Evolutionary conservation across 2,113 vertebrate genomes (phyloP), one percentile per base, ranked within the genome.

Genomic region (Saccopteryx leptura): DNA sequence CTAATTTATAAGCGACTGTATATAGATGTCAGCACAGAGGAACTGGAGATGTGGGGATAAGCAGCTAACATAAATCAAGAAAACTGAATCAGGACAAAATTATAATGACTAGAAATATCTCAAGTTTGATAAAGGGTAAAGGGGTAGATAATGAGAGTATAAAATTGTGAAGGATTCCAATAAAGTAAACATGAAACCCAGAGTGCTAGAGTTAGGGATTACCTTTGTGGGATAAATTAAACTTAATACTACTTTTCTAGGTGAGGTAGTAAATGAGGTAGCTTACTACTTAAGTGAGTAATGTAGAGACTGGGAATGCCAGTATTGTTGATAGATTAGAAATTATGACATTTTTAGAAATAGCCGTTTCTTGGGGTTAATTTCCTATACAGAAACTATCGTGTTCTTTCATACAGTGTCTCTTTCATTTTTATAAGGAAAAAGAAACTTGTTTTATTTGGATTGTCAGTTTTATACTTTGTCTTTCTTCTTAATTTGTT

Each of bases 331-430:
- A 48, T 86, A 79, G 24, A 80, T 93, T 94, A 93, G 65, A 94
- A 85, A 90, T 58, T 83, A 54, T 89, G 13, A 69, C 24, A 68
- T 92, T 95, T 95, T 88, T 90, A 87, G 69, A 96, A 93, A 69
- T 95, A 71, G 23, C 4, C 50, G 33, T 95, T 46, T 96, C 88
- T 87, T 72, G 71, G 71, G 21, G 33, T 93, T 63, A 23, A 56
- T 78, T 92, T 96, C 31, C 23, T 91, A 0, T 60, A 6, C 8
- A 91, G 58, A 89, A 95, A 56, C 28, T 65, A 66, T 76, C 17
- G 84, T 52, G 23, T 60, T 88, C 9, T 86, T 87, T 50, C 31
- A 66, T 63, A 60, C 56, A 91, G 58, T 87, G 5, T 80, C 14
- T 69, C 2, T 90, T 87, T 31, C 61, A n/a, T 75, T 90, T 69